These are phyloP conservation scores for Actinia equina DNA, from an alignment of 64 coral and sea anemone species.

Conservation along the genomic window DNA sequence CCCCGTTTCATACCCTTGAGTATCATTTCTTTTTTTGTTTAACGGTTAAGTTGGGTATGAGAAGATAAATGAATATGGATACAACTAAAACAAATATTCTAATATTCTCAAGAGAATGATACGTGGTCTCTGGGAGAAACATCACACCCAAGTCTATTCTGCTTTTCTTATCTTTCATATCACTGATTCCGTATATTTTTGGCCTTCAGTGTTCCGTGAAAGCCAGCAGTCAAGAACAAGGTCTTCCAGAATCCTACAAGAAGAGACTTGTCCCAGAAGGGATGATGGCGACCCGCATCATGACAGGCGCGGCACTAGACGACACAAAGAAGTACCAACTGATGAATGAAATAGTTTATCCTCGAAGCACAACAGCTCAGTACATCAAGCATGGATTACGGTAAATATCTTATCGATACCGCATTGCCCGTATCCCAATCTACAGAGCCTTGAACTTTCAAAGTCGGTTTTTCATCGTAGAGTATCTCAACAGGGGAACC, in stretches of 20 bases:
- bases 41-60: too few species aligned
- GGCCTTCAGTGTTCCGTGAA: conserved; percentile 51
- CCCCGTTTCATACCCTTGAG: too few species aligned
- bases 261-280: conserved; percentile 34
- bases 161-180: neutral
- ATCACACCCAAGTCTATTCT: neutral
- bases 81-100: too few species aligned
- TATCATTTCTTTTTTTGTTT: too few species aligned
- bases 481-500: too few species aligned
- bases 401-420: neutral
- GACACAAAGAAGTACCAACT: conserved; percentile 22
- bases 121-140: too few species aligned
- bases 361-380: neutral
- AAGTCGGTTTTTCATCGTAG: too few species aligned
- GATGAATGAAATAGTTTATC: conserved; percentile 36
- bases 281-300: conserved; percentile 40
- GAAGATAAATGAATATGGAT: too few species aligned
- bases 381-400: conserved; percentile 32
- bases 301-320: neutral
- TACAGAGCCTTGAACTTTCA: too few species aligned
- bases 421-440: too few species aligned
- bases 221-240: neutral
- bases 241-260: neutral
- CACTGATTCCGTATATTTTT: neutral
- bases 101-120: too few species aligned